phyloP scores from a whole-genome alignment of 2,888 invertebrate species.

The Cataglyphis cursor region DNA sequence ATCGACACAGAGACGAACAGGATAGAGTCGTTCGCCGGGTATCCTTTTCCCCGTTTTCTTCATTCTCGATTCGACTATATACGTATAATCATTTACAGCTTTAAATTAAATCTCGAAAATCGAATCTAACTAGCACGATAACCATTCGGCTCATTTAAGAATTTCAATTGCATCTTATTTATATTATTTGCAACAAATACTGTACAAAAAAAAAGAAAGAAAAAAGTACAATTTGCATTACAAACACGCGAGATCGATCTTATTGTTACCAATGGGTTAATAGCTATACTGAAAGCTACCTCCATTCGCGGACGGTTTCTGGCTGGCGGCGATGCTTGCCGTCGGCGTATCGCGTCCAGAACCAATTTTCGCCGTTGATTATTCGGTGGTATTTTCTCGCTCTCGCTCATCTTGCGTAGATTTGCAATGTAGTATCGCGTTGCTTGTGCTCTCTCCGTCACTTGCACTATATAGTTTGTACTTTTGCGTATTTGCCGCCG shows the following conservation, averaged over 20 bases:
- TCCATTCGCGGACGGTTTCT: constrained; percentile 78
- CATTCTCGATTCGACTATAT: constrained; percentile 14
- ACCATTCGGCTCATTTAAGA: constrained; percentile 57
- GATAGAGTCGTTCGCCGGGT: constrained; percentile 18
- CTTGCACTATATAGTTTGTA: constrained; percentile 78
- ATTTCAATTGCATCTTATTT: constrained; percentile 71
- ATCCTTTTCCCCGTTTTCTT: constrained; percentile 10
- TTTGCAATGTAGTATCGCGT: constrained; percentile 87
- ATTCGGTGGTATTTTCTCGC: constrained; percentile 69
- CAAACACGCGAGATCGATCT: constrained; percentile 55
- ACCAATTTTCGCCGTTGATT: constrained; percentile 82
- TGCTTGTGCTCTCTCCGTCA: constrained; percentile 34
- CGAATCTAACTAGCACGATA: constrained; percentile 66
- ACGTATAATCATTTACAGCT: constrained; percentile 25
- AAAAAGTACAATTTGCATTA: constrained; percentile 73
- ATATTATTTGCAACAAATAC: constrained; percentile 83
- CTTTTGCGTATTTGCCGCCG: constrained; percentile 82
- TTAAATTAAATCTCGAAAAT: constrained; percentile 63
- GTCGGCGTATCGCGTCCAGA: constrained; percentile 78
- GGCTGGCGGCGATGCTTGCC: constrained; percentile 60
- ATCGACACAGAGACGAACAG: constrained; percentile 34
- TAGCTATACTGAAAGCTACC: constrained; percentile 70
- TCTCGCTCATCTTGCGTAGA: constrained; percentile 86
- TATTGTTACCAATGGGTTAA: constrained; percentile 47
- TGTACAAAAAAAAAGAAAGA: constrained; percentile 78